phyloP scores from a whole-genome alignment of 2,797 vertebrate species.

The Liasis olivaceus region DNA sequence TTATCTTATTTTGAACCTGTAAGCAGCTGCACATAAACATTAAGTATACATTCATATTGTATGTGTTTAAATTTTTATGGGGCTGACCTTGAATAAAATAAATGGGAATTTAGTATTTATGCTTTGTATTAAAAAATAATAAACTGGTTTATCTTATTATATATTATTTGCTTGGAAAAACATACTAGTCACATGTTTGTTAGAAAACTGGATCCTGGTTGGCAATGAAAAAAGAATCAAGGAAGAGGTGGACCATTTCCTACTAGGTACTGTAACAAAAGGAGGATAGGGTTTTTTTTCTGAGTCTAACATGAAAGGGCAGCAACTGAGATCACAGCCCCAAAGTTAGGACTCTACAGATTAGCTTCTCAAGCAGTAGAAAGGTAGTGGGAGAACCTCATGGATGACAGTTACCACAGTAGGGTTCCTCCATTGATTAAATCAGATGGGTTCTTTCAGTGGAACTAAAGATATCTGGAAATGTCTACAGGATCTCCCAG shows the following conservation, averaged over 20 bases:
- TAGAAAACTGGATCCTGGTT: neutral
- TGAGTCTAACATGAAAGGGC: neutral
- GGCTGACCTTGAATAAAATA: neutral
- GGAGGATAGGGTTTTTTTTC: rapidly evolving
- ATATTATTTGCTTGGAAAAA: neutral
- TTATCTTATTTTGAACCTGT: neutral
- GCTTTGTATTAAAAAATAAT: neutral
- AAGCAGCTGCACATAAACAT: neutral
- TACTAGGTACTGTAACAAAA: neutral
- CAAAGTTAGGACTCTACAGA: no score
- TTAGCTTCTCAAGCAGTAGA: no score
- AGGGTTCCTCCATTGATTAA: no score
- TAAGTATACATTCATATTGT: neutral
- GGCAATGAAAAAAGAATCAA: neutral
- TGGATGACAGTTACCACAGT: no score
- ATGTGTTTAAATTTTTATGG: neutral
- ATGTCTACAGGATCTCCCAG: no score
- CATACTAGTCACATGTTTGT: neutral
- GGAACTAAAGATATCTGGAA: no score
- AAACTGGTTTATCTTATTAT: neutral
- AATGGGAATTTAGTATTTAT: neutral
- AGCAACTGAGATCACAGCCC: neutral
- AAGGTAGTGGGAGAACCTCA: no score
- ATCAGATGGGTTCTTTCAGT: no score
- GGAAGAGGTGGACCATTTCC: neutral